Evolutionary conservation across 2,888 invertebrate species (phyloP), one percentile per base, ranked within the genome.

Genomic region (Coremacera marginata): DNA sequence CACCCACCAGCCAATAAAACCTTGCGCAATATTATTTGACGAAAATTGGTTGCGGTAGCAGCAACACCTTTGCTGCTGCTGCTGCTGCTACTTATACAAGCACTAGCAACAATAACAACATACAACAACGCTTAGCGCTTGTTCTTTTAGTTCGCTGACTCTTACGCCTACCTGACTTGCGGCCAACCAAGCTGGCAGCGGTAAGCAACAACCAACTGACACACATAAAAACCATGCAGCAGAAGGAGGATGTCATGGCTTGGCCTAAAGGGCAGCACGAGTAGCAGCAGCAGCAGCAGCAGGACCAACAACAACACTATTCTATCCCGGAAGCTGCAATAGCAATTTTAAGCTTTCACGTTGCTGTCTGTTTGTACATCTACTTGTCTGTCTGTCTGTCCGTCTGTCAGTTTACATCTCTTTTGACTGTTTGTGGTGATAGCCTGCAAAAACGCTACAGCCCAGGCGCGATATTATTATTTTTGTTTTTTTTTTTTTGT

Each of bases 311-410:
- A 27, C 62, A 5, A 8, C 57, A 44, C 44, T 44, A 2, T 44
- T 44, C 14, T 44, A 44, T 57, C 71, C 71, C 71, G 71, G 71
- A 71, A 71, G 57, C 71, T 60, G 57, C 60, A 22, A 71, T 14
- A 37, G 71, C 71, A 71, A 71, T 71, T 71, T 71, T 22, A 37
- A 57, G 71, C 71, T 57, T 71, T 71, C 71, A 71, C 57, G 34
- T 9, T 37, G 60, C 37, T 57, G 37, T 37, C 34, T 37, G 22
- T 37, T 22, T 37, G 37, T 57, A 14, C 70, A 70, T 19, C 37
- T 57, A 8, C 37, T 19, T 57, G 34, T 57, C 37, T 22, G 55
- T 34, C 70, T 31, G 11, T 65, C 44, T 31, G 31, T 31, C 31
- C 44, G 37, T 49, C 44, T 51, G 25, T n/a, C 68, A 49, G 14